Percentiles rank a stretch among this genome's conserved stretches.
These are phyloP conservation scores for Flabesymbios commensalis DNA, from an alignment of 2,888 invertebrate species.

Conservation along the genomic window DNA sequence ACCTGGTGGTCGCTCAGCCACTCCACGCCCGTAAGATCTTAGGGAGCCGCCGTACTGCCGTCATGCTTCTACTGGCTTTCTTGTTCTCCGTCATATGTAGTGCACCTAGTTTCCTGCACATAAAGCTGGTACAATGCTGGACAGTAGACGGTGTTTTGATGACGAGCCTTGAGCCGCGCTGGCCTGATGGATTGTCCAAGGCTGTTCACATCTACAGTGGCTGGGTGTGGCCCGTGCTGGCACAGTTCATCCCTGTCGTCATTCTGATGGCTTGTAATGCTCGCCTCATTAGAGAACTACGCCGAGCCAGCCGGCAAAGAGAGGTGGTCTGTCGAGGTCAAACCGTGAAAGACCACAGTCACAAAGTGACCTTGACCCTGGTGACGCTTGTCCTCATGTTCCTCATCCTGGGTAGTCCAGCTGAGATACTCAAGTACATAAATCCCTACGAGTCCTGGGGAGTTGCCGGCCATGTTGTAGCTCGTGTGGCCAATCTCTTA, in stretches of 20 bases:
- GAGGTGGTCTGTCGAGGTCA: conserved; percentile 39
- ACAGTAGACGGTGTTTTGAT: too few relatives aligned
- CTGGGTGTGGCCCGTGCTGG: conserved; percentile 48
- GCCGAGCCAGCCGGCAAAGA: conserved; percentile 42
- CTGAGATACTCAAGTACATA: conserved; percentile 41
- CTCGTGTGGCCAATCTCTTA: conserved; percentile 21
- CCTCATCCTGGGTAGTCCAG: conserved; percentile 51
- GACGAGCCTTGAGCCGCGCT: too few relatives aligned
- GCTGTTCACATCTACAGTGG: conserved; percentile 23
- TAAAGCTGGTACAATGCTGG: background rate
- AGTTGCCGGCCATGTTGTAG: conserved; percentile 14
- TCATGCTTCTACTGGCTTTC: conserved; percentile 71
- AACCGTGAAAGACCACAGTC: conserved; percentile 39
- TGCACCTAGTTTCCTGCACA: conserved; percentile 63
- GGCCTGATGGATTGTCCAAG: too few relatives aligned
- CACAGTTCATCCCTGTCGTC: conserved; percentile 49
- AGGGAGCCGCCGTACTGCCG: conserved; percentile 66
- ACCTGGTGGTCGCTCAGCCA: conserved; percentile 76
- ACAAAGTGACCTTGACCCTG: conserved; percentile 50
- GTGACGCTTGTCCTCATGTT: conserved; percentile 55
- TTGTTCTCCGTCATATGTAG: conserved; percentile 71
- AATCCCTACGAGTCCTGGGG: conserved; percentile 25
- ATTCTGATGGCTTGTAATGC: conserved; percentile 51
- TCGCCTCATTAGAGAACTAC: conserved; percentile 48
- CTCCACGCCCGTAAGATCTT: conserved; percentile 66